Base-by-base conservation (phyloP, 2,888 invertebrate species). In the Andrena minutula region DNA sequence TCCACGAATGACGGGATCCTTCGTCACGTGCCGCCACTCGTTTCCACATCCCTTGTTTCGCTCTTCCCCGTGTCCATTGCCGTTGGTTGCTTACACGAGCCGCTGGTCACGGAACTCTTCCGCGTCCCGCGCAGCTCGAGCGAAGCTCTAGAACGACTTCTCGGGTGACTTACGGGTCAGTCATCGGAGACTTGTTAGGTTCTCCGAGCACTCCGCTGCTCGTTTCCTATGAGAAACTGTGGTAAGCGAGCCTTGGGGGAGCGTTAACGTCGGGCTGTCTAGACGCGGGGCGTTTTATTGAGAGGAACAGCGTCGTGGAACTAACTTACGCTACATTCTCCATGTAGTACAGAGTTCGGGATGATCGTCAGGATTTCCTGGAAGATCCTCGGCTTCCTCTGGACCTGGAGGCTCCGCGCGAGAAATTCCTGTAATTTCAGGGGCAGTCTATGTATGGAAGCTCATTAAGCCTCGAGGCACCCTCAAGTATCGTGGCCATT, bases 1-100 rank as follows among this genome's bases (percentile, higher is more conserved):
- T 84, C 85, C 82, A 84, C 83, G 88, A 91, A 92, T 89, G 79
- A 78, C 65, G 70, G 23, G 78, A 77, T 71, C 64, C 70, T 47
- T 64, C 64, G 63, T 77, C 64, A 79, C 69, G 69, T 28, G 77
- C 77, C 20, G 23, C 69, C 58, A 79, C 77, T 79, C 35, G 51
- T 64, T 64, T 77, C 73, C 76, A 35, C 58, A 5, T 66, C 65
- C 60, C 60, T 30, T 35, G 64, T 76, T 72, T 47, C 68, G 16
- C 5, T 35, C 75, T 69, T 68, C 23, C 66, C 20, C 41, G 23
- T 26, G 53, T 65, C 58, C 35, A 69, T 77, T 53, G 41, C 47
- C 69, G 35, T 35, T 2, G n/a, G 30, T 61, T n/a, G 20, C 58
- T 8, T 6, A 60, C 41, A 6, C 47, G 2, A 51, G 7, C 23